Base-by-base conservation (phyloP, 2,113 vertebrate species). In the Phylloscopus trochilus region DNA sequence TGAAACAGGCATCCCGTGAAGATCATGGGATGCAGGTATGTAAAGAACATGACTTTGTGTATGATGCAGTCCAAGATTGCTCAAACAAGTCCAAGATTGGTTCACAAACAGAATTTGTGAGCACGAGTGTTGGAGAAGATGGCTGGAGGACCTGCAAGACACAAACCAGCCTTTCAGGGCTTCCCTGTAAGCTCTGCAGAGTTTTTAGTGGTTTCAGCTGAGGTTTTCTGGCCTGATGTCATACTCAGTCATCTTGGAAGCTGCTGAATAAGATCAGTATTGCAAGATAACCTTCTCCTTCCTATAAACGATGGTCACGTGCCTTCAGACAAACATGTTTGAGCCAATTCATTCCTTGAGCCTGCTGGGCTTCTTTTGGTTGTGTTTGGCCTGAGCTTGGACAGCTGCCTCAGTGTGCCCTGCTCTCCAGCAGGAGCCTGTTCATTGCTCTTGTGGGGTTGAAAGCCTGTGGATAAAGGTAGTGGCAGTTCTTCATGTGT, bases 231-330 rank as follows among this genome's bases (percentile, higher is more conserved):
- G 55, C 30, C 51, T 83, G 62, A 16, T 41, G 55, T 95, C 78
- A 82, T 73, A 62, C 51, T 19, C 13, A 2, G 70, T 92, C 85
- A 67, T 93, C 75, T 86, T 79, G 67, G 46, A 92, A 94, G 78
- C 78, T 74, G 58, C 78, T 91, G 69, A 92, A 51, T 89, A 69
- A 92, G 49, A 55, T 89, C 60, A 44, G 47, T n/a, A 67, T 79
- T 87, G 59, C 75, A 70, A 62, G 90, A 85, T 95, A 85, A 88
- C 43, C 63, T 76, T 67, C 43, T 93, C 13, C 68, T 91, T 92
- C 58, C 62, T 69, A 28, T 76, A 92, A 83, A 44, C 59, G n/a
- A 78, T 20, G 49, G 21, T 83, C 39, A 59, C 5, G 27, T 10
- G 21, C 39, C 37, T 92, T 93, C 53, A 56, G 56, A 72, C 27